Evolutionary conservation across 2,797 vertebrate genomes (phyloP).

Genomic region (Balearica regulorum): DNA sequence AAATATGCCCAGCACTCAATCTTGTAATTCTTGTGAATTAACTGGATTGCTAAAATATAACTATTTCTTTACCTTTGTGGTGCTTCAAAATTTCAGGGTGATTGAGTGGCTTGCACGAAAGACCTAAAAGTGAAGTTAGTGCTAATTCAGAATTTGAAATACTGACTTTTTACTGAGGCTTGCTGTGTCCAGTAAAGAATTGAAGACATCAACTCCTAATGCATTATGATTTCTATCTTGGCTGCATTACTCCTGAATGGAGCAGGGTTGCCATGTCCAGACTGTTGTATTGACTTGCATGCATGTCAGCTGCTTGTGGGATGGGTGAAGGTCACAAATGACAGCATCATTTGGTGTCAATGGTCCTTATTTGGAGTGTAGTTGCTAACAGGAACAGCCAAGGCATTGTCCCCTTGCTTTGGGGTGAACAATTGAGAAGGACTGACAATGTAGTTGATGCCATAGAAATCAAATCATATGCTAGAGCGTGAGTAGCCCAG

Average conservation of each 20-base stretch:
- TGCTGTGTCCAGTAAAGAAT: neutral
- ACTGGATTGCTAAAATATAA: neutral
- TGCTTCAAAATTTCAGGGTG: neutral
- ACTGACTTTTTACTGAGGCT: neutral
- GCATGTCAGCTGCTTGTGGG: neutral
- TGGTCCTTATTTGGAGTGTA: neutral
- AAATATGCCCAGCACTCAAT: neutral
- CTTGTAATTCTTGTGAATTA: neutral
- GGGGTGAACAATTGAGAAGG: neutral
- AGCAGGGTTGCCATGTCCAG: neutral
- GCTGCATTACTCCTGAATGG: rapidly evolving
- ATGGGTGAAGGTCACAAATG: neutral
- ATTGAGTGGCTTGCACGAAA: neutral
- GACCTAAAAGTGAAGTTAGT: neutral
- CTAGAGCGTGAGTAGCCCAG: neutral
- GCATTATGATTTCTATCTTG: neutral
- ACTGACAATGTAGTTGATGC: neutral
- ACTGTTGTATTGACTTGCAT: neutral
- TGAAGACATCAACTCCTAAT: neutral
- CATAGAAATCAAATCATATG: neutral
- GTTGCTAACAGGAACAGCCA: neutral
- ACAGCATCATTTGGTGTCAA: neutral
- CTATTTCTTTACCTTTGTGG: neutral
- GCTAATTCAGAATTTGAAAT: neutral
- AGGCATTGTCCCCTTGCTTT: neutral